Base-by-base conservation (phyloP, 2,113 vertebrate species). In the Speoplatyrhinus poulsoni region DNA sequence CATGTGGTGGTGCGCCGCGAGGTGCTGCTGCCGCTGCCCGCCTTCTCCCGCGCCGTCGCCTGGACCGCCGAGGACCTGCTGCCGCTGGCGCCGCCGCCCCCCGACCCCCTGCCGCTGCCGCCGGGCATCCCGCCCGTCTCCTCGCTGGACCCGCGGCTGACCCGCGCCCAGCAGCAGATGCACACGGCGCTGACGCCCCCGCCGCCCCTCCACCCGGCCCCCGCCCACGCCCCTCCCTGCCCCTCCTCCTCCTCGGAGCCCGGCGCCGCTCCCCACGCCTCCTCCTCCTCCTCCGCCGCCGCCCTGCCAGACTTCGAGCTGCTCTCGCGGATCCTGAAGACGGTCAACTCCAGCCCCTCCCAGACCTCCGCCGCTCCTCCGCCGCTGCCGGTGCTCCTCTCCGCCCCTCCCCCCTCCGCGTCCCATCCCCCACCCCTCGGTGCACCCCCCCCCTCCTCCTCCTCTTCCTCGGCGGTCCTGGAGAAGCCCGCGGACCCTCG, bases 11-110 rank as follows among this genome's bases (percentile, higher is more conserved):
- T 26, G 26, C 26, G 96, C 80, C 96, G 98, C 89, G 97, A 97
- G 0, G 79, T 96, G 0, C 32, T 94, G 9, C 92, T 98, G 9
- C 87, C 85, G 76, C 93, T 91, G 75, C 97, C 97, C 0, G 87
- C 81, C 49, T 98, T 97, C 0, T 73, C 93, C 56, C 95, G 95
- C 63, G 79, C 90, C 1, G 89, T 98, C 68, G 89, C 98, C 0
- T 98, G 97, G 97, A 96, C 92, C 10, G 95, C 97, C 0, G 96
- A 98, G 79, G 97, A 98, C 64, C 90, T 98, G 0, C 95, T 98
- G 2, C 97, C 97, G 0, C 66, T 97, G 0, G 95, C 95, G 0
- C 12, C 95, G 12, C 96, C 96, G 3, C 96, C 95, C 64, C 96
- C 95, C 62, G 96, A 98, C 7, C 84, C 92, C 0, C 87, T 94